These are phyloP conservation scores for Pocillopora grandis DNA, from an alignment of 92 coral and sea anemone species.

Conservation along the genomic window DNA sequence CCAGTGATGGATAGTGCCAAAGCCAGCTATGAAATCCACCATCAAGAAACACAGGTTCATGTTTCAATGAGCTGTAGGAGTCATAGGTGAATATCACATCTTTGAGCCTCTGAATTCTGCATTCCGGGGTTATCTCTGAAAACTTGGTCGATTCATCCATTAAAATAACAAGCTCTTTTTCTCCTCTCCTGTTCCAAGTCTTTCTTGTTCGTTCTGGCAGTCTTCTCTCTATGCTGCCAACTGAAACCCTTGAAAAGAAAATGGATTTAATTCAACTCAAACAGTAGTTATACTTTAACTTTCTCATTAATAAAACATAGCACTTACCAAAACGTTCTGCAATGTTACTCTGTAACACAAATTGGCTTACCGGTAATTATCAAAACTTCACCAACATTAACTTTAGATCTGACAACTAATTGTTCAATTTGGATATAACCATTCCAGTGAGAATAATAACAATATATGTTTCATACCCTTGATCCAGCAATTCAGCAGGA, in stretches of 20 bases:
- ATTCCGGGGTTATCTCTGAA: conserved; percentile 65
- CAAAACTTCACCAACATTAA: no score
- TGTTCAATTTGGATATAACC: no score
- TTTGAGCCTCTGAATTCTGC: conserved; percentile 72
- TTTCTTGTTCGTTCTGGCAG: conserved; percentile 79
- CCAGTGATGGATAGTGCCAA: conserved; percentile 97
- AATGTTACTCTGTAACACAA: no score
- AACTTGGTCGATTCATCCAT: conserved; percentile 82
- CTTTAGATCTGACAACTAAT: no score
- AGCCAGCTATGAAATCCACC: conserved; percentile 98
- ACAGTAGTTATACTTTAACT: background rate
- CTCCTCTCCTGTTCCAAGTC: conserved; percentile 85
- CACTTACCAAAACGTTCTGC: no score
- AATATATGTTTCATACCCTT: conserved; percentile 60
- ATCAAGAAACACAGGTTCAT: conserved; percentile 88
- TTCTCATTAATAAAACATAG: no score
- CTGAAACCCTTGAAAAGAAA: conserved; percentile 67
- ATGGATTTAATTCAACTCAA: background rate
- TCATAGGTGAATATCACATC: conserved; percentile 90
- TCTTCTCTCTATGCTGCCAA: conserved; percentile 89
- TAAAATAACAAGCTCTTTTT: conserved; percentile 63
- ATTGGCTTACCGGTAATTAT: no score
- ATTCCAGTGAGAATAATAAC: background rate
- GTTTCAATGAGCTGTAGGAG: conserved; percentile 66
- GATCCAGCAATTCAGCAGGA: conserved; percentile 84